Evolutionary conservation across 2,797 vertebrate genomes (phyloP).

Genomic region (Xerus rutilus): DNA sequence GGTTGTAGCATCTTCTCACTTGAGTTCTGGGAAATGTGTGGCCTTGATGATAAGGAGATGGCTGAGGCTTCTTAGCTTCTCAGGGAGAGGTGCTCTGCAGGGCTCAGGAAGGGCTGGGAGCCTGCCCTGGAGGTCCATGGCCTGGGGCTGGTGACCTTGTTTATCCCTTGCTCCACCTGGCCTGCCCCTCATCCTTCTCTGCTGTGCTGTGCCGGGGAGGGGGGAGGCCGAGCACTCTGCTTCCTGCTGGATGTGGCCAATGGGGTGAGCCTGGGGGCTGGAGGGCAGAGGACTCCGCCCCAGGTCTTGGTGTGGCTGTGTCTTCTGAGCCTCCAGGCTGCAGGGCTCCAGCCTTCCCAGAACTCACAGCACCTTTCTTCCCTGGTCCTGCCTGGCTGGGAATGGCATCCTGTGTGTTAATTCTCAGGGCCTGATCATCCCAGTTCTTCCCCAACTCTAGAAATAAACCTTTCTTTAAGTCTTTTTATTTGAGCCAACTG

Average conservation of each 20-base stretch:
- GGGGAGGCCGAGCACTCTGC: not conserved
- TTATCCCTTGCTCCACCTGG: not conserved
- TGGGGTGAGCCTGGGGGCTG: too few species aligned
- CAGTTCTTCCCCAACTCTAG: not conserved
- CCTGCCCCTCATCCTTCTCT: not conserved
- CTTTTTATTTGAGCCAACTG: not conserved
- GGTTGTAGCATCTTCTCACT: not conserved
- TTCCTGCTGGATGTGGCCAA: not conserved
- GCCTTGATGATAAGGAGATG: not conserved
- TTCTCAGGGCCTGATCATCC: not conserved
- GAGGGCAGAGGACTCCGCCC: not conserved
- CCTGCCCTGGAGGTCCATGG: not conserved
- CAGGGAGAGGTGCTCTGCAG: not conserved
- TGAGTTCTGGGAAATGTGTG: not conserved
- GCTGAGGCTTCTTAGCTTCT: not conserved
- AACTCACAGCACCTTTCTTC: fast-evolving
- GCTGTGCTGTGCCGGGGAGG: not conserved
- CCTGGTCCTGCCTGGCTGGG: not conserved
- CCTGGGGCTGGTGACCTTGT: not conserved
- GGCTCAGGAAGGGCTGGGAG: not conserved
- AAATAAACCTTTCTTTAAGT: not conserved
- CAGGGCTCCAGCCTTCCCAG: not conserved
- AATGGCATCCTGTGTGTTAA: not conserved
- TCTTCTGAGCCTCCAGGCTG: too few species aligned
- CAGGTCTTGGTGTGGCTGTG: not conserved